phyloP scores from a whole-genome alignment of 2,888 invertebrate genomes.

The Podotricha telesiphe region DNA sequence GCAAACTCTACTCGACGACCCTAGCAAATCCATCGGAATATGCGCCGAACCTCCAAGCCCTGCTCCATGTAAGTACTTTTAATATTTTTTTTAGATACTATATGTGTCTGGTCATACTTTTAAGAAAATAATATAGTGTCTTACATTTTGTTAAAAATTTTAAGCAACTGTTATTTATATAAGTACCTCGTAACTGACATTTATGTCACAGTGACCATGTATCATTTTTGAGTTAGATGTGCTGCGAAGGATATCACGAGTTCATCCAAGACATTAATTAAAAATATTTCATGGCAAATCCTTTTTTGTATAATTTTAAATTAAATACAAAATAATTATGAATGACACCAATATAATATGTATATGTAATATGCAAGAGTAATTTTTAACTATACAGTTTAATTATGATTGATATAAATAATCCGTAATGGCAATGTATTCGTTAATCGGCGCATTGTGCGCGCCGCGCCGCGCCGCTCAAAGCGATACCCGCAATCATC shows the following conservation, averaged over 20 bases:
- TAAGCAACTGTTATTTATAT: neutral
- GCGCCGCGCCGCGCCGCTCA: slow-evolving; percentile 24
- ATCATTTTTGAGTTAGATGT: neutral
- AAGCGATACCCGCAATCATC: slow-evolving; percentile 32
- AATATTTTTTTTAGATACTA: neutral
- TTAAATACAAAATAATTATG: neutral
- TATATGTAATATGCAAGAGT: neutral
- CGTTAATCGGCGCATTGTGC: slow-evolving; percentile 21
- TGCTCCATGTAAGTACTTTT: slow-evolving; percentile 80
- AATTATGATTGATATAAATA: slow-evolving; percentile 5
- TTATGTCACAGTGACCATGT: neutral
- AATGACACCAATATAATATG: neutral
- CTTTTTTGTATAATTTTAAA: neutral
- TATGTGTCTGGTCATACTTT: no score
- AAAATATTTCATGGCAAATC: neutral
- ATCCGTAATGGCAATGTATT: neutral
- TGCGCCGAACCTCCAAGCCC: slow-evolving; percentile 88
- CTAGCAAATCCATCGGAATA: slow-evolving; percentile 87
- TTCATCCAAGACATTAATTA: neutral
- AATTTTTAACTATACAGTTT: slow-evolving; percentile 3
- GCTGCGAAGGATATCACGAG: neutral
- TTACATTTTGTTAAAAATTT: neutral
- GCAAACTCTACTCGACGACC: slow-evolving; percentile 86
- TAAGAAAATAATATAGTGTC: no score
- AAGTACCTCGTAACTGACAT: neutral